Conservation (phyloP, 92 coral and sea anemone genomes). For the Diadumene lineata region DNA sequence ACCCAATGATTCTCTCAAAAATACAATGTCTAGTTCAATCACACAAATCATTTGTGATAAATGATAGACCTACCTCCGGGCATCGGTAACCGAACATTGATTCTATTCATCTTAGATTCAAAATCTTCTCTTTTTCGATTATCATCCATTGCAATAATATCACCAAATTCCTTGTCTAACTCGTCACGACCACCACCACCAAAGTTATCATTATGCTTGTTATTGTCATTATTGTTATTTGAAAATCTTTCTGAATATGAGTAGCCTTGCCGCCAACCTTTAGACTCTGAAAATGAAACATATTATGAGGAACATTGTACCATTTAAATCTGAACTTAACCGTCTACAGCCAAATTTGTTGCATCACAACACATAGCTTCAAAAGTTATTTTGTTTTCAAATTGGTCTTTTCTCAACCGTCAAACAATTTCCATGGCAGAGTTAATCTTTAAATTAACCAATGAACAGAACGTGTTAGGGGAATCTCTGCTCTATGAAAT, state of each 20-base stretch:
- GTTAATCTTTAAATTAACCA: too few species aligned
- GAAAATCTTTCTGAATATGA: conserved; percentile 57
- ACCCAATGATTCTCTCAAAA: too few species aligned
- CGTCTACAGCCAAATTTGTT: too few species aligned
- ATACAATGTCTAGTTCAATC: too few species aligned
- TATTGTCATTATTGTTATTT: neutral
- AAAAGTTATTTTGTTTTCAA: too few species aligned
- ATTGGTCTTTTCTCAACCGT: too few species aligned
- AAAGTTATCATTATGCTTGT: neutral
- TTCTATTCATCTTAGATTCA: conserved; percentile 63
- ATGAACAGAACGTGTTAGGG: too few species aligned
- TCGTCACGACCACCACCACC: neutral
- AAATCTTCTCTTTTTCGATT: conserved; percentile 36
- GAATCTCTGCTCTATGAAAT: too few species aligned
- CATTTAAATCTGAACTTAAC: too few species aligned
- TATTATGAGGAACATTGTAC: too few species aligned
- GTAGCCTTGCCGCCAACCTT: conserved; percentile 66
- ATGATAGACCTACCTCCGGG: conserved; percentile 74
- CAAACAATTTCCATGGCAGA: too few species aligned
- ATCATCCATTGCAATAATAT: conserved; percentile 34
- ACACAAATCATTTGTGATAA: neutral
- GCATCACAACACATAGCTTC: too few species aligned
- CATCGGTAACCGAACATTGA: conserved; percentile 62
- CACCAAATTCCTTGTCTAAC: conserved; percentile 29
- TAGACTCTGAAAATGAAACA: conserved; percentile 36